A percentile compares a stretch with the other conserved stretches of the same genome.
Evolutionary conservation across 2,888 invertebrate species (phyloP).

Genomic region (Malachius bipustulatus): DNA sequence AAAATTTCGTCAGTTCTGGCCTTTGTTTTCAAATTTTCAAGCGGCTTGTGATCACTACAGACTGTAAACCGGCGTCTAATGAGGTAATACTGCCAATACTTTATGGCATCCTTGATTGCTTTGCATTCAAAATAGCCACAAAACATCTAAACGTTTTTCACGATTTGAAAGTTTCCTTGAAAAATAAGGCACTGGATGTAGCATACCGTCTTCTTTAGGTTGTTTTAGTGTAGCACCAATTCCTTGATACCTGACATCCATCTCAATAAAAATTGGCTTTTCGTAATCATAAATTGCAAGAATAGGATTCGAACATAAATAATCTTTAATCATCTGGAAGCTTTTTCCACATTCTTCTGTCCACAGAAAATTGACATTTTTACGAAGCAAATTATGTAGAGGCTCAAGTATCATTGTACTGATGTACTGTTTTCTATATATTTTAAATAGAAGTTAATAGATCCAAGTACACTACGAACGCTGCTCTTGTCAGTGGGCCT

Average conservation of each 20-base stretch:
- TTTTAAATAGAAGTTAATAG: no score
- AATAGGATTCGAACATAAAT: slow-evolving; percentile 10
- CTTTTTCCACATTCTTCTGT: slow-evolving; percentile 6
- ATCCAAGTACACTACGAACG: no score
- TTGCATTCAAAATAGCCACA: slow-evolving; percentile 19
- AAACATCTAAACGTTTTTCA: slow-evolving; percentile 15
- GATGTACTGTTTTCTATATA: no score
- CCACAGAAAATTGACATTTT: slow-evolving; percentile 12
- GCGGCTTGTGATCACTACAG: slow-evolving; percentile 11
- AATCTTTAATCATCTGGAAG: slow-evolving; percentile 6
- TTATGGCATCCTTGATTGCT: slow-evolving; percentile 20
- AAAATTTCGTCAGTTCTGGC: no score
- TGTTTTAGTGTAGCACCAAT: slow-evolving; percentile 18
- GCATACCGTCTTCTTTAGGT: slow-evolving; percentile 13
- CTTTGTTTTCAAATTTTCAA: slow-evolving; percentile 9
- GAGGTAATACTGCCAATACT: slow-evolving; percentile 21
- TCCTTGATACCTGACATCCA: slow-evolving; percentile 16
- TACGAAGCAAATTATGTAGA: no score
- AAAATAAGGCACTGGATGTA: slow-evolving; percentile 17
- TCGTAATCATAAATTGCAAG: slow-evolving; percentile 11
- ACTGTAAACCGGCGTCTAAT: slow-evolving; percentile 10
- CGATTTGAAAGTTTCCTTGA: slow-evolving; percentile 18
- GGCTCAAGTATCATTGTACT: slow-evolving; percentile 9
- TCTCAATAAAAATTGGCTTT: slow-evolving; percentile 14
- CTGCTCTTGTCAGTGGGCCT: no score